Evolutionary conservation across 1,140 invertebrate genomes (phyloP).

Genomic region (Aphaenogaster ashmeadi): DNA sequence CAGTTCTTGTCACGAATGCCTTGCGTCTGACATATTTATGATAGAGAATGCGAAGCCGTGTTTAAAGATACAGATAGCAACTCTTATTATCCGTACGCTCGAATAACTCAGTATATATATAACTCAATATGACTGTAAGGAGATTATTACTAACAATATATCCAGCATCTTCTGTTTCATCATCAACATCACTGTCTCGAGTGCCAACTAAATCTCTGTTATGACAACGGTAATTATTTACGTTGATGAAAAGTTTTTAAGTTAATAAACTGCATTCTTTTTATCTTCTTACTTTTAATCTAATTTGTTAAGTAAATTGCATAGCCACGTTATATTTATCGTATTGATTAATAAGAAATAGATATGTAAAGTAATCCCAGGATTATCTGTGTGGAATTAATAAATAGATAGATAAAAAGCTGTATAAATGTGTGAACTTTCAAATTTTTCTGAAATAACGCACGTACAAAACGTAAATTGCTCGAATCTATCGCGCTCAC

Average conservation of each 20-base stretch:
- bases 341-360: not conserved
- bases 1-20: constrained; percentile 58
- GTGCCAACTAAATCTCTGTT: not conserved
- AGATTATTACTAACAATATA: constrained; percentile 32
- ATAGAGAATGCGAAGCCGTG: constrained; percentile 48
- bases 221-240: constrained; percentile 12
- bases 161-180: not conserved
- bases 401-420: not conserved
- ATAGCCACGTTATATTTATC: not conserved
- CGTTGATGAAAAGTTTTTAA: constrained; percentile 6
- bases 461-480: constrained; percentile 14
- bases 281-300: not conserved
- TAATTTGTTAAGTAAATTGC: not conserved
- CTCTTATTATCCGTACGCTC: constrained; percentile 37
- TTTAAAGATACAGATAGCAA: constrained; percentile 53
- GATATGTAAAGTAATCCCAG: not conserved
- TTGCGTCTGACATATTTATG: constrained; percentile 58
- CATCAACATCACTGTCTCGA: not conserved
- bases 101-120: constrained; percentile 1
- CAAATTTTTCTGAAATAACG: not conserved
- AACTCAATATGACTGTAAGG: not conserved
- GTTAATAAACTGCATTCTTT: not conserved
- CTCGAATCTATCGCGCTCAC: constrained; percentile 29
- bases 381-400: not conserved
- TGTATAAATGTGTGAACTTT: not conserved